phyloP scores from a whole-genome alignment of 2,113 vertebrate genomes.

The Pollimyrus isidori region DNA sequence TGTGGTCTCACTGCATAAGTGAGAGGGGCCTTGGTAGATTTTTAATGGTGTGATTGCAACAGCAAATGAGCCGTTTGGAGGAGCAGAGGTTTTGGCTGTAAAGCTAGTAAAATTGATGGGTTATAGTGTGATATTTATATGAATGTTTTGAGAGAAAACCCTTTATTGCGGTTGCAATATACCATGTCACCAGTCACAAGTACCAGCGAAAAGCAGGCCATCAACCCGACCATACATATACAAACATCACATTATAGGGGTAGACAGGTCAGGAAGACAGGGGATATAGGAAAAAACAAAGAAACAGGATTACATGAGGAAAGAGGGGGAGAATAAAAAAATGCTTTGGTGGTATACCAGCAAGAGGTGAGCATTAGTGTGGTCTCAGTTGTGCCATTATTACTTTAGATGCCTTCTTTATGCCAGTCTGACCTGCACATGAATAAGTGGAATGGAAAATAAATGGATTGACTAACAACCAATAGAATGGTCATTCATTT shows the following conservation, averaged over 20 bases:
- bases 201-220: too few species aligned
- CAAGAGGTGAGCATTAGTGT: constrained; percentile 20
- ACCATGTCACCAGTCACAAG: too few species aligned
- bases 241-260: too few species aligned
- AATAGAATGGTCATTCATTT: neutral
- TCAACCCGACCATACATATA: too few species aligned
- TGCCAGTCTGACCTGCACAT: neutral
- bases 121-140: neutral
- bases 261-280: too few species aligned
- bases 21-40: neutral
- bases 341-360: neutral
- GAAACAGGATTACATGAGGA: too few species aligned
- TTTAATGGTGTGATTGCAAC: neutral
- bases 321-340: neutral
- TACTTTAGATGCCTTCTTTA: neutral
- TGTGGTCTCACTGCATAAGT: neutral
- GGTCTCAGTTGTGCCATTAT: neutral
- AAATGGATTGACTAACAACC: neutral
- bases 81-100: neutral
- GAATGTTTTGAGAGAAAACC: neutral
- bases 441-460: neutral
- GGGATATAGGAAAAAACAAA: too few species aligned
- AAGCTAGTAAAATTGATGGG: neutral
- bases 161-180: too few species aligned
- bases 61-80: neutral